phyloP scores from a whole-genome alignment of 2,888 invertebrate genomes.

The Drosophila affinis region DNA sequence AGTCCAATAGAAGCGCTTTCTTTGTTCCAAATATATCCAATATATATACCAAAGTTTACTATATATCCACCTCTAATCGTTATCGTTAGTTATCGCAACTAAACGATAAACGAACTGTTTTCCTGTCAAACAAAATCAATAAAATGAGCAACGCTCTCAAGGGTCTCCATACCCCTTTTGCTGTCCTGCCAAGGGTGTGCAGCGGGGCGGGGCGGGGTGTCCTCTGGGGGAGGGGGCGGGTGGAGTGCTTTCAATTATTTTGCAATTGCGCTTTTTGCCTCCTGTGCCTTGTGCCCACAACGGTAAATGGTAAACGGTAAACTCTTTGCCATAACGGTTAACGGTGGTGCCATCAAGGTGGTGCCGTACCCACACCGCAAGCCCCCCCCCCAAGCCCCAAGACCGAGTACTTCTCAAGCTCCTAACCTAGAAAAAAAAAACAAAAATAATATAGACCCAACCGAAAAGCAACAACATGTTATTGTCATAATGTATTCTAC shows the following conservation, averaged over 20 bases:
- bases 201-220: background rate
- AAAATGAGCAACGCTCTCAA: slow-evolving; percentile 20
- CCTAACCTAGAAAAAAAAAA: slow-evolving; percentile 38
- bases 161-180: slow-evolving; percentile 10
- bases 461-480: slow-evolving; percentile 60
- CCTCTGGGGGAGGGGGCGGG: background rate
- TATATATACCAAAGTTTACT: too few relatives aligned
- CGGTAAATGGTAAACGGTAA: slow-evolving; percentile 23
- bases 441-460: slow-evolving; percentile 43
- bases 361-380: slow-evolving; percentile 10
- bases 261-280: slow-evolving; percentile 58
- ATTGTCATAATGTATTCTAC: slow-evolving; percentile 70
- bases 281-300: slow-evolving; percentile 18
- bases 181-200: slow-evolving; percentile 18
- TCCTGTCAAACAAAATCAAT: slow-evolving; percentile 35
- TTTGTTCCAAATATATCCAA: too few relatives aligned
- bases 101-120: slow-evolving; percentile 16
- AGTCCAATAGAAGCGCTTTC: too few relatives aligned
- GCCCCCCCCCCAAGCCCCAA: background rate
- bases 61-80: too few relatives aligned
- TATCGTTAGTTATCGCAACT: slow-evolving; percentile 22
- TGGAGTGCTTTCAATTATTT: slow-evolving; percentile 71
- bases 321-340: slow-evolving; percentile 46
- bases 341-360: slow-evolving; percentile 13
- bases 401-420: slow-evolving; percentile 22